These are phyloP conservation scores for Dendroctonus valens DNA, from an alignment of 1,140 invertebrate species.

Conservation along the genomic window DNA sequence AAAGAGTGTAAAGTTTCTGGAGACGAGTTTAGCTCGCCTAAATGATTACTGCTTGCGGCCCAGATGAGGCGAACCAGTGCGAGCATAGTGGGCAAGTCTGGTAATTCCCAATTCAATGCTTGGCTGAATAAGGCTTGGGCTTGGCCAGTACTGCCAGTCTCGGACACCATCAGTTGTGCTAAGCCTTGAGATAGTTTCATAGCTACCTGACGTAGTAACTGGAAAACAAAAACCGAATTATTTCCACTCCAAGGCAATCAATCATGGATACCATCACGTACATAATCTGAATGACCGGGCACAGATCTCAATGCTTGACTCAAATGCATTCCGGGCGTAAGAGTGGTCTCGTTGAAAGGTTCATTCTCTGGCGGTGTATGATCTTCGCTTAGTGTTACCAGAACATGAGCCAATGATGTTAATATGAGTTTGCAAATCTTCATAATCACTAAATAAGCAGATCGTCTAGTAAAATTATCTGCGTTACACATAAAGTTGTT, in stretches of 20 bases:
- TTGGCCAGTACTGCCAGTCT: constrained; percentile 42
- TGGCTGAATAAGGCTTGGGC: constrained; percentile 51
- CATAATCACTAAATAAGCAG: constrained; percentile 83
- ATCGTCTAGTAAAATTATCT: constrained; percentile 75
- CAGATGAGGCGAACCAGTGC: constrained; percentile 75
- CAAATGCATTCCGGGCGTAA: constrained; percentile 58
- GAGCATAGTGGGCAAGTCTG: constrained; percentile 65
- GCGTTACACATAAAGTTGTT: constrained; percentile 84
- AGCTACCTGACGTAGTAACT: constrained; percentile 69
- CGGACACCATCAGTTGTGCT: constrained; percentile 54
- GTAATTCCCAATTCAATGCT: constrained; percentile 63
- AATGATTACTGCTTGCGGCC: constrained; percentile 71
- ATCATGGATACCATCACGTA: constrained; percentile 31
- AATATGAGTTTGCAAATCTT: constrained; percentile 87
- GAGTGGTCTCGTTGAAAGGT: constrained; percentile 51
- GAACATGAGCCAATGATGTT: constrained; percentile 78
- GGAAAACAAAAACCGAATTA: constrained; percentile 22
- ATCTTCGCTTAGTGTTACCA: constrained; percentile 64
- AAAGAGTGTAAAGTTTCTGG: constrained; percentile 63
- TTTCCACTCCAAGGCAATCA: no score
- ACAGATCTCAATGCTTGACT: constrained; percentile 70
- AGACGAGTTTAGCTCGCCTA: constrained; percentile 65
- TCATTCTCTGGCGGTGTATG: constrained; percentile 48
- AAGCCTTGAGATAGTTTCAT: constrained; percentile 73
- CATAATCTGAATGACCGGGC: constrained; percentile 64